Evolutionary conservation across 2,797 vertebrate species (phyloP), one percentile per base, ranked within the genome.

Genomic region (Cryptoblepharus egeriae): DNA sequence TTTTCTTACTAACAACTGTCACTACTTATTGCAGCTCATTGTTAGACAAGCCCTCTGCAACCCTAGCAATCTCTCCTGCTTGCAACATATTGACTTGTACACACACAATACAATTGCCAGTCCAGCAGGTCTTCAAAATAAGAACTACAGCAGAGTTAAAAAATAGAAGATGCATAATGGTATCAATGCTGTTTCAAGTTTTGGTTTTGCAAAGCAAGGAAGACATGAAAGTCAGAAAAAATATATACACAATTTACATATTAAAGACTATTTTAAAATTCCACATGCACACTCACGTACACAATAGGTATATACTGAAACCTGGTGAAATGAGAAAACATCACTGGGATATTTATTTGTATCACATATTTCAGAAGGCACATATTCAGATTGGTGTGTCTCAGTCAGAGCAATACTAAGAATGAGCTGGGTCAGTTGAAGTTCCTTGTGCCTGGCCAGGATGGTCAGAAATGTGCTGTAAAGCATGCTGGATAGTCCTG

Each of bases 241-340:
- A 1, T n/a, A 79, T 79, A 80, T 85, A 89, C 79, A 90, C 82
- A 84, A 76, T 92, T 90, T 84, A n/a, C n/a, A n/a, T n/a, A 90
- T 58, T 52, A 89, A 37, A 58, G 2, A 76, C 26, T 13, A 28
- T 15, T 90, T 88, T 78, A 80, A 86, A 88, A 75, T 85, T 1
- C 16, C 61, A 26, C 32, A 42, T 87, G 61, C 30, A 84, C 61
- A 37, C 81, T 58, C 58, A 65, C 39, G 67, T n/a, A 60, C 16
- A 68, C 49, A 78, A 8, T 58, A 22, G 57, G 57, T 77, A 88
- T 89, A 75, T n/a, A 12, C 1, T 42, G n/a, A 79, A 4, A 28
- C 60, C 18, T 58, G 57, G 57, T 24, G 20, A 5, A 58, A 58
- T 60, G 58, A 4, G 58, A 60, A 22, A 60, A 60, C 58, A 61